Percentiles rank a stretch among this genome's conserved stretches.
phyloP scores from a whole-genome alignment of 2,797 vertebrate genomes.

The Platyrinchus mystaceus region DNA sequence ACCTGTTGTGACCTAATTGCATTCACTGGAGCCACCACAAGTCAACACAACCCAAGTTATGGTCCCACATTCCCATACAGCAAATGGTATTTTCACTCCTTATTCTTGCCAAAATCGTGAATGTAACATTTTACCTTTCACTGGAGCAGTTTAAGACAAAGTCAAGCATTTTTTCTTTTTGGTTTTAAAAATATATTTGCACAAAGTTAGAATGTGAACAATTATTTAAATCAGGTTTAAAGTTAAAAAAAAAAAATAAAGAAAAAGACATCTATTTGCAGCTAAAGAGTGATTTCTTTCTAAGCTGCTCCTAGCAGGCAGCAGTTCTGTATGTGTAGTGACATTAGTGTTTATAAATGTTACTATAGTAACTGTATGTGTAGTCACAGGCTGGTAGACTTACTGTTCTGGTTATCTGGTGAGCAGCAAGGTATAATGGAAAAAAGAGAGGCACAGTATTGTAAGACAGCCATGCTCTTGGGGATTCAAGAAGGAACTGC shows the following conservation, averaged over 20 bases:
- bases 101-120: background rate
- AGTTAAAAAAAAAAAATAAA: background rate
- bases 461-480: background rate
- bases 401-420: slow-evolving; percentile 26
- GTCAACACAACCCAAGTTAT: background rate
- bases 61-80: background rate
- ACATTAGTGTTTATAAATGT: slow-evolving; percentile 63
- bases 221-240: background rate
- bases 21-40: background rate
- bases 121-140: background rate
- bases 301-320: background rate
- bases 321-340: background rate
- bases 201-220: background rate
- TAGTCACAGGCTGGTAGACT: slow-evolving; percentile 54
- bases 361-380: slow-evolving; percentile 73
- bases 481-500: background rate
- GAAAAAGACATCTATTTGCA: background rate
- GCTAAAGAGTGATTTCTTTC: background rate
- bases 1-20: background rate
- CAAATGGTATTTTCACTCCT: background rate
- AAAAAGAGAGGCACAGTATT: background rate
- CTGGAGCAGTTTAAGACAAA: background rate
- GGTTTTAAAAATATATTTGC: background rate
- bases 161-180: background rate
- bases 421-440: background rate